Evolutionary conservation across 1,140 invertebrate species (phyloP).

Genomic region (Tribolium castaneum): DNA sequence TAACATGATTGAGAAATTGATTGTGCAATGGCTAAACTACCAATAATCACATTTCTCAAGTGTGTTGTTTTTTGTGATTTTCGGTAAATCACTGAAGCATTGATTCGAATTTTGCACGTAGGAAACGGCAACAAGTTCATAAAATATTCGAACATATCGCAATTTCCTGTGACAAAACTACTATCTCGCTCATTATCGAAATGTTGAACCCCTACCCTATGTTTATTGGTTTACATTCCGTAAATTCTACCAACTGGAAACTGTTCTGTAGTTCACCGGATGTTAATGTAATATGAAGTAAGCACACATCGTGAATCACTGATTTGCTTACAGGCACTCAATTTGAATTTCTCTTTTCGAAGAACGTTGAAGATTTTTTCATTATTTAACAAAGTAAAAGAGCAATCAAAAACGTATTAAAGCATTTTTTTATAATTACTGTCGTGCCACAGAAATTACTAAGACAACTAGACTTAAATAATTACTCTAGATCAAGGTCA

Average conservation of each 20-base stretch:
- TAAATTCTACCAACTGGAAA: conserved; percentile 32
- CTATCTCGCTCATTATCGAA: conserved; percentile 27
- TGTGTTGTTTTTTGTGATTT: neutral
- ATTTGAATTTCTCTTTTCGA: neutral
- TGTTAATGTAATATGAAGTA: conserved; percentile 1
- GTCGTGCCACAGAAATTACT: neutral
- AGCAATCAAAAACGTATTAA: neutral
- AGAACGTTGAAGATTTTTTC: neutral
- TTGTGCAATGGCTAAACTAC: neutral
- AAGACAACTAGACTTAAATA: conserved; percentile 19
- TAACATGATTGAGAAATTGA: neutral
- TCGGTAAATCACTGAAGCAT: neutral
- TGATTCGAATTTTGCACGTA: neutral
- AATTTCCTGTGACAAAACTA: conserved; percentile 23
- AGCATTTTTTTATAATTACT: neutral
- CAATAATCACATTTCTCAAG: neutral
- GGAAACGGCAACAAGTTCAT: neutral
- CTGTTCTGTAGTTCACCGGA: conserved; percentile 12
- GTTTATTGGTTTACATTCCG: conserved; percentile 32
- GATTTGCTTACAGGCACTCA: neutral
- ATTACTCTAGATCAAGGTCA: conserved; percentile 13
- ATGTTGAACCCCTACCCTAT: conserved; percentile 12
- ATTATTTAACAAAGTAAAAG: neutral
- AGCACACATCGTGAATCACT: conserved; percentile 8
- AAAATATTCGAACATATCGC: conserved; percentile 39